Conservation (phyloP, 2,888 invertebrate genomes). For the Tyria jacobaeae region DNA sequence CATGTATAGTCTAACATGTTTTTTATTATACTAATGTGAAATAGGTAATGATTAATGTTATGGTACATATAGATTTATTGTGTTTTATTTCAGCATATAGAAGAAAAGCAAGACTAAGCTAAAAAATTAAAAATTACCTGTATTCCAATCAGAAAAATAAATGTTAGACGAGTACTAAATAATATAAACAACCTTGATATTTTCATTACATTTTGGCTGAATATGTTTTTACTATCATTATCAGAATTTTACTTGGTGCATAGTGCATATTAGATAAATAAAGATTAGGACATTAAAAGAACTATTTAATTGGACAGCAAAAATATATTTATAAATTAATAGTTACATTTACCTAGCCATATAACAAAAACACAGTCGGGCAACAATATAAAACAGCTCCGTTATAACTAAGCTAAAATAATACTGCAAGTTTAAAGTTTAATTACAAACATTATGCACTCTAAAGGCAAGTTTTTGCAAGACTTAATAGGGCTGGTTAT, state of each 20-base stretch:
- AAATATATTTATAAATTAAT: conserved; percentile 20
- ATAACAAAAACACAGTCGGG: neutral
- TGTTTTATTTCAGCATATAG: neutral
- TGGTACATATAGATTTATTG: neutral
- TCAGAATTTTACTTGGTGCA: neutral
- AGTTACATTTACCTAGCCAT: conserved; percentile 7
- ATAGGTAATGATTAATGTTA: neutral
- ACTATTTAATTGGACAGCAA: conserved; percentile 10
- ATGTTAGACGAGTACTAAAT: neutral
- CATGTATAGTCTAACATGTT: neutral
- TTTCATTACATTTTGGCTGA: neutral
- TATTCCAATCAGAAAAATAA: neutral
- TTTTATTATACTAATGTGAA: no score
- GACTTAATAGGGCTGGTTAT: neutral
- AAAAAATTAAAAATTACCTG: conserved; percentile 1
- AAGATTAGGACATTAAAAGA: conserved; percentile 19
- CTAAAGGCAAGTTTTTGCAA: neutral
- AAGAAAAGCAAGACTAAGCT: neutral
- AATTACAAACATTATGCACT: neutral
- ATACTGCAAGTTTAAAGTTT: neutral
- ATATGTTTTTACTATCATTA: neutral
- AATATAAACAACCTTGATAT: neutral
- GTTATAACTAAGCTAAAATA: neutral
- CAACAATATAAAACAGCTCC: neutral
- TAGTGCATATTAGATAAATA: neutral